Evolutionary conservation across 2,113 vertebrate genomes (phyloP).

Genomic region (Amblyornis subalaris): DNA sequence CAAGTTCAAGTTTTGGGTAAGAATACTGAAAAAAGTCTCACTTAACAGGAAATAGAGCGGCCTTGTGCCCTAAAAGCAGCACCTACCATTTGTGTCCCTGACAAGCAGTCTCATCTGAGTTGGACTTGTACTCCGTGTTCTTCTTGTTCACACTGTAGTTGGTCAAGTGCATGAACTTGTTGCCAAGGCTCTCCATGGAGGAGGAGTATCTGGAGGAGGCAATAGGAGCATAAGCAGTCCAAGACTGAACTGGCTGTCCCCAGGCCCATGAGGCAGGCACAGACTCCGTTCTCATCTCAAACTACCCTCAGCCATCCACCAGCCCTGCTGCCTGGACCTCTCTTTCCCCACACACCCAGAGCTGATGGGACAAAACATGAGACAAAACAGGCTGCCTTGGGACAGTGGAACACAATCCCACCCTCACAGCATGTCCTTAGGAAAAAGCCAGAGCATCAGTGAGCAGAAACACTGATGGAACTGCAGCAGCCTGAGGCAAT

Average conservation of each 20-base stretch:
- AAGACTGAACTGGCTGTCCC: neutral
- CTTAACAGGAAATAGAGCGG: neutral
- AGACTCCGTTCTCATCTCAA: neutral
- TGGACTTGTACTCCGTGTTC: conserved; percentile 88
- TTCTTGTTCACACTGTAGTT: conserved; percentile 99
- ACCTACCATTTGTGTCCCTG: conserved; percentile 96
- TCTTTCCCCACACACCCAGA: neutral
- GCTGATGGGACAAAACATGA: neutral
- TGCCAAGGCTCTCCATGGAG: conserved; percentile 91
- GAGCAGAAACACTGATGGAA: neutral
- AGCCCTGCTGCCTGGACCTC: neutral
- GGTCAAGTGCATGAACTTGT: conserved; percentile 97
- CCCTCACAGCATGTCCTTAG: neutral
- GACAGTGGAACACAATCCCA: neutral
- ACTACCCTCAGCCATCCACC: neutral
- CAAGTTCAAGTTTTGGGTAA: neutral
- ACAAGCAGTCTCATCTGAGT: conserved; percentile 87
- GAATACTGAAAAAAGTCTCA: neutral
- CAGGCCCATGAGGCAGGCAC: neutral
- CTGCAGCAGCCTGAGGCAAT: neutral
- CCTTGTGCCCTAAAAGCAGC: neutral
- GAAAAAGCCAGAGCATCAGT: neutral
- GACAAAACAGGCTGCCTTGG: neutral
- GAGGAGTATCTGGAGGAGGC: conserved; percentile 83
- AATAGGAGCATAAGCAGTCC: neutral